phyloP scores from a whole-genome alignment of 1,140 invertebrate species.

The Ganaspis sp. region DNA sequence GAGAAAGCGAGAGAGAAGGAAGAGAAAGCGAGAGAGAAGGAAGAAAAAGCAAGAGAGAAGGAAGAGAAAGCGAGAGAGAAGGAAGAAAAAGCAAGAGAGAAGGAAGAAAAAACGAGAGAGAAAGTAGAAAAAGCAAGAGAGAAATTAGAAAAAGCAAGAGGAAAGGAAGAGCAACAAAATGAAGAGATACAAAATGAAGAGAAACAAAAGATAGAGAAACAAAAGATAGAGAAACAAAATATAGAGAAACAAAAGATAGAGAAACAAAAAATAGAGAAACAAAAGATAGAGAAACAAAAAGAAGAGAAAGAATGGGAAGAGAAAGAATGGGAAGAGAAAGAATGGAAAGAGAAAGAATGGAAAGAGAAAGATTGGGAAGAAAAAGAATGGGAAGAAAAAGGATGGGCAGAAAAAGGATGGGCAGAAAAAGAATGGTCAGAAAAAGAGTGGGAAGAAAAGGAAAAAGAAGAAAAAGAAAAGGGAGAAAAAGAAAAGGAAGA shows the following conservation, averaged over 20 bases:
- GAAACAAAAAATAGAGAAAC: no score
- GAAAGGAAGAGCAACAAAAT: slow-evolving; percentile 41
- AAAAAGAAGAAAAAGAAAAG: slow-evolving; percentile 14
- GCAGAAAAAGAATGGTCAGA: slow-evolving; percentile 13
- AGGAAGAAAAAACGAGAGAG: not conserved
- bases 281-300: slow-evolving; percentile 43
- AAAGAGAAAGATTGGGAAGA: slow-evolving; percentile 28
- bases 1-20: no score
- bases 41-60: slow-evolving; percentile 47
- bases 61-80: slow-evolving; percentile 33
- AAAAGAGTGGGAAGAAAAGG: slow-evolving; percentile 26
- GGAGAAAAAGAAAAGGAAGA: no score
- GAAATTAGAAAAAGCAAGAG: slow-evolving; percentile 41
- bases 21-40: slow-evolving; percentile 45
- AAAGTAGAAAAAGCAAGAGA: no score
- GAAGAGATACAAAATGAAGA: no score
- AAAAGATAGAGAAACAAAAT: no score
- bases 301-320: slow-evolving; percentile 42
- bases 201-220: no score
- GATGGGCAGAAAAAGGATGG: slow-evolving; percentile 38
- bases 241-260: no score
- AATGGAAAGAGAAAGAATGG: slow-evolving; percentile 38
- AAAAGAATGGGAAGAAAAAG: slow-evolving; percentile 26
- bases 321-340: slow-evolving; percentile 42
- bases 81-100: not conserved